phyloP scores from a whole-genome alignment of 2,888 invertebrate genomes.

The Lithophane semibrunnea region DNA sequence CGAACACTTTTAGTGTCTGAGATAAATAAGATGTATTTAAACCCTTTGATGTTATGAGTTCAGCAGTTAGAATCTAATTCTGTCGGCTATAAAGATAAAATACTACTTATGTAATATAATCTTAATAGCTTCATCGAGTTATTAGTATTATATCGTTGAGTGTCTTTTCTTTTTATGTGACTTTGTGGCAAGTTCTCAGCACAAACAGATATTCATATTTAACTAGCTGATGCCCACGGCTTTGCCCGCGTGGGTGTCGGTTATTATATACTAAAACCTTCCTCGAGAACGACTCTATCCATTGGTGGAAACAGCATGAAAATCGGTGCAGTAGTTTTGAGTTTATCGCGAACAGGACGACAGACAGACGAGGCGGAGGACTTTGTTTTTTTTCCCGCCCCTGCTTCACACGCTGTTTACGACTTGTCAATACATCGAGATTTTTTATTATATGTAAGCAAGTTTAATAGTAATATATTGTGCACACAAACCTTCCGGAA shows the following conservation, averaged over 20 bases:
- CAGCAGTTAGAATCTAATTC: slow-evolving; percentile 19
- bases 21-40: slow-evolving; percentile 2
- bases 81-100: slow-evolving; percentile 17
- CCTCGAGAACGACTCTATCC: too few species aligned
- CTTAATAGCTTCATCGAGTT: neutral
- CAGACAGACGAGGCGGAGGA: too few species aligned
- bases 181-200: neutral
- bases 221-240: neutral
- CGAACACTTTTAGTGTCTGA: neutral
- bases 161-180: slow-evolving; percentile 10
- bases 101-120: neutral
- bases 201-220: neutral
- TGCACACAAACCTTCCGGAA: too few species aligned
- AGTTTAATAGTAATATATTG: too few species aligned
- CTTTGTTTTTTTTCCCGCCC: too few species aligned
- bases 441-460: too few species aligned
- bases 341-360: too few species aligned
- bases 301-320: too few species aligned
- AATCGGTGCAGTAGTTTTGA: too few species aligned
- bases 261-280: too few species aligned
- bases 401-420: too few species aligned
- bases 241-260: too few species aligned
- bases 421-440: neutral
- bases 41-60: slow-evolving; percentile 8
- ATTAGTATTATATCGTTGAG: neutral